Evolutionary conservation across 1,140 invertebrate genomes (phyloP).

Genomic region (Schlechtendalia chinensis): DNA sequence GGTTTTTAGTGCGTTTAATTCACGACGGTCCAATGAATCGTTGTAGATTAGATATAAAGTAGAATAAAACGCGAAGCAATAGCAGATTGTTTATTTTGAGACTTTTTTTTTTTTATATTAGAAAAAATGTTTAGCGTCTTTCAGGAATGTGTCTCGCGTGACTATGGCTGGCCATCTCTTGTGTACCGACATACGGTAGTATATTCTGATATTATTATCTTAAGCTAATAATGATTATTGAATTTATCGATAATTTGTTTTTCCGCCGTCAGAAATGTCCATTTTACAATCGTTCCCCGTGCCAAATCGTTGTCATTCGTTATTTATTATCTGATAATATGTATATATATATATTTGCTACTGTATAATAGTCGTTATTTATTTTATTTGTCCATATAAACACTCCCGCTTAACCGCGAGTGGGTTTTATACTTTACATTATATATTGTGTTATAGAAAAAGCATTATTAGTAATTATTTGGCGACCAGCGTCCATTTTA

Average conservation of each 20-base stretch:
- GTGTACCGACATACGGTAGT: too few relatives aligned
- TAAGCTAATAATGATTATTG: neutral
- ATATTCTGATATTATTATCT: too few relatives aligned
- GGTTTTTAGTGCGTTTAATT: too few relatives aligned
- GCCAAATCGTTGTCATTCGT: slow-evolving; percentile 5
- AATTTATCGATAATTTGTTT: neutral
- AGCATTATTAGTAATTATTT: slow-evolving; percentile 33
- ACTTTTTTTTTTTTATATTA: too few relatives aligned
- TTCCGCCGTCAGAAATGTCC: neutral
- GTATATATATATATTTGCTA: neutral
- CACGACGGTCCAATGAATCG: too few relatives aligned
- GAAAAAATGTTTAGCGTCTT: too few relatives aligned
- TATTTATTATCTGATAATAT: neutral
- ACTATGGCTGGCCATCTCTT: too few relatives aligned
- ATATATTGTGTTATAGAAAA: neutral
- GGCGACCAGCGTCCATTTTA: neutral
- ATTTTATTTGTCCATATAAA: neutral
- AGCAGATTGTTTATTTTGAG: too few relatives aligned
- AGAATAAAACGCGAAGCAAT: too few relatives aligned
- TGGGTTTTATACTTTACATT: neutral
- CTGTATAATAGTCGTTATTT: neutral
- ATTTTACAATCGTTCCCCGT: neutral
- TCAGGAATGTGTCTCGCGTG: too few relatives aligned
- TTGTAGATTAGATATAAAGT: too few relatives aligned
- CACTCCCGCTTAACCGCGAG: neutral